A percentile compares a stretch with the other conserved stretches of the same genome.
These are phyloP conservation scores for Sceloporus undulatus DNA, from an alignment of 2,113 vertebrate species.

Conservation along the genomic window DNA sequence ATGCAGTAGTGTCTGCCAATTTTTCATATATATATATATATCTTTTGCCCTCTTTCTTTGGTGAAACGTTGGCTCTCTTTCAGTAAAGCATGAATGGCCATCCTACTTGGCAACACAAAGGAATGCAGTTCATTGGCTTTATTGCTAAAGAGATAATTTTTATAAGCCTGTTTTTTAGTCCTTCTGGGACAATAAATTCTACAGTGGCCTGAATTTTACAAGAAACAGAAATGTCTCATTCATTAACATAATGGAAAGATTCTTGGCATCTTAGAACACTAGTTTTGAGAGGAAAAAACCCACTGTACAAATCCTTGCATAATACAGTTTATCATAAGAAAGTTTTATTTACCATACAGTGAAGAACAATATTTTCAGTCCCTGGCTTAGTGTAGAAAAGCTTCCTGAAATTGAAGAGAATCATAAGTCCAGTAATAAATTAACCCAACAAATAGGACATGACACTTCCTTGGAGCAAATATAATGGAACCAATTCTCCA, in stretches of 20 bases:
- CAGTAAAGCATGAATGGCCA: not conserved
- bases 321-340: conserved; percentile 38
- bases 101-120: not conserved
- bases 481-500: conserved; percentile 16
- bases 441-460: conserved; percentile 18
- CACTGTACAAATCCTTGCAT: not conserved
- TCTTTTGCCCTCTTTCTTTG: not conserved
- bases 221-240: conserved; percentile 14
- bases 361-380: conserved; percentile 36
- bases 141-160: conserved; percentile 57
- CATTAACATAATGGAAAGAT: conserved; percentile 50
- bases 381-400: not conserved
- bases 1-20: not conserved
- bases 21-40: not conserved
- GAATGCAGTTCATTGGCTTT: conserved; percentile 30
- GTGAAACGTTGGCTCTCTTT: not conserved
- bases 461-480: conserved; percentile 5
- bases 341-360: conserved; percentile 23
- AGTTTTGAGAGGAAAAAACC: not conserved
- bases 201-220: conserved; percentile 38
- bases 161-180: conserved; percentile 41
- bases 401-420: conserved; percentile 18
- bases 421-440: conserved; percentile 53
- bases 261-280: conserved; percentile 42
- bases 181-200: conserved; percentile 59